phyloP scores from a whole-genome alignment of 2,113 vertebrate species.

The Toxotes jaculatrix region DNA sequence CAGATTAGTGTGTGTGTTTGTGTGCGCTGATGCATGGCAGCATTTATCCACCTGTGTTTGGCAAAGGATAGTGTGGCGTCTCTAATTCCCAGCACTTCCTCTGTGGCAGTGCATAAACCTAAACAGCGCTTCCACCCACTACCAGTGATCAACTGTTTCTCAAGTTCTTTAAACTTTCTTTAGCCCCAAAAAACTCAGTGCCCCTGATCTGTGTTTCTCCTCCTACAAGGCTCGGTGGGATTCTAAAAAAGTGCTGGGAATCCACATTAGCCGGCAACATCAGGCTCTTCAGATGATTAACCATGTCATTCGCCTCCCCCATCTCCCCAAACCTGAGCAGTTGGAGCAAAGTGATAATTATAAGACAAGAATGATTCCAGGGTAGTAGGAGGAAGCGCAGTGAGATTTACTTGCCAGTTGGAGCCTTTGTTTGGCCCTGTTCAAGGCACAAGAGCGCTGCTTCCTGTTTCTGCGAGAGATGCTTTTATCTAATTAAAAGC shows the following conservation, averaged over 20 bases:
- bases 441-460: constrained; percentile 58
- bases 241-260: constrained; percentile 2
- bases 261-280: constrained; percentile 41
- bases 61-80: constrained; percentile 23
- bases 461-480: constrained; percentile 63
- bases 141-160: constrained; percentile 28
- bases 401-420: constrained; percentile 57
- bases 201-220: constrained; percentile 2
- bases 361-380: constrained; percentile 53
- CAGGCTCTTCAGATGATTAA: constrained; percentile 59
- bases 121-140: constrained; percentile 20
- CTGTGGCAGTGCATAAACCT: constrained; percentile 42
- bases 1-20: constrained; percentile 53
- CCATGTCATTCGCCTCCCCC: constrained; percentile 41
- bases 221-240: constrained; percentile 27
- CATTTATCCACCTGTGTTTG: constrained; percentile 61
- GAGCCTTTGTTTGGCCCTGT: constrained; percentile 68
- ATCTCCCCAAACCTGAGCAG: constrained; percentile 48
- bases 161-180: constrained; percentile 42
- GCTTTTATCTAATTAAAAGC: constrained; percentile 79
- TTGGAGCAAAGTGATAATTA: constrained; percentile 71
- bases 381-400: constrained; percentile 49
- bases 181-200: constrained; percentile 8
- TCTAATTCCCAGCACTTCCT: constrained; percentile 50
- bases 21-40: constrained; percentile 44